Evolutionary conservation across 2,113 vertebrate genomes (phyloP), one percentile per base, ranked within the genome.

Genomic region (Butorides virescens): DNA sequence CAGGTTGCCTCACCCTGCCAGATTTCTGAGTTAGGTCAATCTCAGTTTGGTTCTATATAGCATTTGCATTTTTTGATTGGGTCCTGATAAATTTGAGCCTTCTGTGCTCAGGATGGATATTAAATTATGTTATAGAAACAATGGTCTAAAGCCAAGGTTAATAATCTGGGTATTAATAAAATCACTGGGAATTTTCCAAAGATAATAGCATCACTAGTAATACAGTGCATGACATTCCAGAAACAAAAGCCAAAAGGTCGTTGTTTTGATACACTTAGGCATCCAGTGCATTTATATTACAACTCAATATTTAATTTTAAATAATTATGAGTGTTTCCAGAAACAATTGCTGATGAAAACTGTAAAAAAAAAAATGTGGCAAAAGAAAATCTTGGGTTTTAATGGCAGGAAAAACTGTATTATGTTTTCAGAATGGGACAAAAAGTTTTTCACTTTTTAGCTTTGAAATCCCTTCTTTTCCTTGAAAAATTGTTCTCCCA

Each of bases 11-110:
- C 50, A 67, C 52, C 26, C 9, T 5, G 5, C 26, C 26, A 71
- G 37, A 66, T 77, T 78, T 90, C 62, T 1, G 3, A 70, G 53
- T 82, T 77, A 74, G 30, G 26, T 66, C 29, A 56, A 2, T 50
- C 47, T 81, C 67, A 36, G 13, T 66, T 86, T 59, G 67, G 26
- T 92, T 93, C 42, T 16, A 11, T 80, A 46, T 61, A 79, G 12
- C 0, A 0, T 53, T 9, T 73, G 25, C 15, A 1, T 20, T 59
- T 85, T 63, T 82, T 75, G 2, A 46, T 34, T 42, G 36, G 19
- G 53, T 79, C 47, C 36, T 74, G 53, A 88, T n/a, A 79, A 75
- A 76, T 34, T 5, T 30, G 32, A 75, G 29, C 25, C 32, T 59
- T 53, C 32, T 76, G 53, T 76, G 27, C 46, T 88, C 74, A 58